These are phyloP conservation scores for Eulemur mongoz DNA, from an alignment of 2,797 vertebrate species.

Conservation along the genomic window DNA sequence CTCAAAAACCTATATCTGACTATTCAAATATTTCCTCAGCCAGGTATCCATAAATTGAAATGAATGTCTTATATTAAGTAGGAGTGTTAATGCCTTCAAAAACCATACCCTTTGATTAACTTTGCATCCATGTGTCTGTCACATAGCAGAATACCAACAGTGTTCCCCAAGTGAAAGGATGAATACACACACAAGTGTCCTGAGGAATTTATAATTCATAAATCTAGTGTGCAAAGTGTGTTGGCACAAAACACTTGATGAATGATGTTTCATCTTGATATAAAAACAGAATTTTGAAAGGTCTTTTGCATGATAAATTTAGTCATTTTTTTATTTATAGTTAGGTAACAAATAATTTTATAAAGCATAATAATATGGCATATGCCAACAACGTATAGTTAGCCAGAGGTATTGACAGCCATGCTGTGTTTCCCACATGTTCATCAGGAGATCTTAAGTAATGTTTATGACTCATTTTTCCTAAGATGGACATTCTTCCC, in stretches of 20 bases:
- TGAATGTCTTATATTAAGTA: not conserved
- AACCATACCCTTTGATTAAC: not conserved
- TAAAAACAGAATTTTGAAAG: not conserved
- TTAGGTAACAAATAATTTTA: constrained; percentile 12
- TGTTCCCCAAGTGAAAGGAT: not conserved
- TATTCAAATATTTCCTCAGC: not conserved
- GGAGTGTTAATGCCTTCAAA: not conserved
- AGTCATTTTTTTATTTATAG: not conserved
- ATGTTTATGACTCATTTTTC: not conserved
- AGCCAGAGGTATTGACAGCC: not conserved
- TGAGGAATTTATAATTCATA: not conserved
- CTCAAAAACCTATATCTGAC: not conserved
- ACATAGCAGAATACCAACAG: not conserved
- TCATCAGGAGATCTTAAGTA: not conserved
- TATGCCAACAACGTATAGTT: not conserved
- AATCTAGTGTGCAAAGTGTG: not conserved
- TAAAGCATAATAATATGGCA: not conserved
- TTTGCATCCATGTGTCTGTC: not conserved
- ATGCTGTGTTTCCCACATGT: not conserved
- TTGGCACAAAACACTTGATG: not conserved
- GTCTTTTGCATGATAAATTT: not conserved
- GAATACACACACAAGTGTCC: not conserved
- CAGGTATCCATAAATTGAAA: not conserved
- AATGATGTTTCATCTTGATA: not conserved
- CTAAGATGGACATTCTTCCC: not conserved